These are phyloP conservation scores for Uropsilus gracilis DNA, from an alignment of 2,113 vertebrate genomes.

Conservation along the genomic window DNA sequence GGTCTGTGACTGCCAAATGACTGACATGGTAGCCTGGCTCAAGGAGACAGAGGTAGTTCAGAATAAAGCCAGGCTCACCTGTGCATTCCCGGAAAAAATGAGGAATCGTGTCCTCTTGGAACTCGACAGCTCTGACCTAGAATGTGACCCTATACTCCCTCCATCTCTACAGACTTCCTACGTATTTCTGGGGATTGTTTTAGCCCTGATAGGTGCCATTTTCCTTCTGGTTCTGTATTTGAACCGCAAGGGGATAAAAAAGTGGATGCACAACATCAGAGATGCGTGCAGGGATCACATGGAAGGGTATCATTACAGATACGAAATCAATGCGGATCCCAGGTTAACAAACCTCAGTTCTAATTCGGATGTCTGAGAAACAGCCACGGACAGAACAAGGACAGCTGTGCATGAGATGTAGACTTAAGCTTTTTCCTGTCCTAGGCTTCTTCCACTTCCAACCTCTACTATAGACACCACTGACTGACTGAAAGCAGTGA, in stretches of 20 bases:
- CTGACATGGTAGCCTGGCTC: constrained; percentile 92
- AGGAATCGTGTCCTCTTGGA: constrained; percentile 84
- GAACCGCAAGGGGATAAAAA: constrained; percentile 98
- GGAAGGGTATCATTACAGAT: constrained; percentile 99
- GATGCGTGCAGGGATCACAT: constrained; percentile 99
- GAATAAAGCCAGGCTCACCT: constrained; percentile 85
- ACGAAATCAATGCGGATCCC: constrained; percentile 96
- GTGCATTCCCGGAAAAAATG: constrained; percentile 86
- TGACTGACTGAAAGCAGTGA: constrained; percentile 69
- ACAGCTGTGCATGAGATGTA: constrained; percentile 91
- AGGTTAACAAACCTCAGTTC: constrained; percentile 95
- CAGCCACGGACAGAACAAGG: not conserved
- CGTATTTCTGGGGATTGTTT: constrained; percentile 95
- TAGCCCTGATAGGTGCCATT: constrained; percentile 97
- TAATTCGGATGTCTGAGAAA: constrained; percentile 93
- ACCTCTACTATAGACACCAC: constrained; percentile 58
- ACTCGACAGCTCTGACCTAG: constrained; percentile 84
- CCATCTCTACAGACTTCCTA: constrained; percentile 94
- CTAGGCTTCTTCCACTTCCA: constrained; percentile 76
- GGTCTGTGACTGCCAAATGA: constrained; percentile 91
- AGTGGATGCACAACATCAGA: constrained; percentile 98
- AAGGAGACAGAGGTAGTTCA: constrained; percentile 86
- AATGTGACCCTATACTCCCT: constrained; percentile 82
- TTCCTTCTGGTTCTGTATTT: constrained; percentile 98
- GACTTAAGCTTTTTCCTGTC: constrained; percentile 78